Conservation (phyloP, 2,113 vertebrate species). For the Hyperopisus bebe region DNA sequence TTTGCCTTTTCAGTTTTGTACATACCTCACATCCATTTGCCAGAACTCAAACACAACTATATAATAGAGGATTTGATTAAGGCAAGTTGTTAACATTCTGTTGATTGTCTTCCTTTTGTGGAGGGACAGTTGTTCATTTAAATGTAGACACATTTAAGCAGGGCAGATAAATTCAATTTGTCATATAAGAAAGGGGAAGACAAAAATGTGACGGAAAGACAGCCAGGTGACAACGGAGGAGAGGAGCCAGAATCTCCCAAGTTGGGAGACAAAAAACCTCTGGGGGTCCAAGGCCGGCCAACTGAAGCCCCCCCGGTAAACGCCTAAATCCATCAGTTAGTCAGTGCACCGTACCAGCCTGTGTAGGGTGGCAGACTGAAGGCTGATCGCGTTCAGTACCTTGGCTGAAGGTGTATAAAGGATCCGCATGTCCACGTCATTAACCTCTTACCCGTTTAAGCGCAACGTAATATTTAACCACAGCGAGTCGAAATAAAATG, state of each 20-base stretch:
- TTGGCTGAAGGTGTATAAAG: neutral
- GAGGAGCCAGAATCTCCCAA: neutral
- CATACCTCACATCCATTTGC: neutral
- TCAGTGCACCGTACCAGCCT: neutral
- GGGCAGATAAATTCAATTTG: neutral
- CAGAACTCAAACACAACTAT: neutral
- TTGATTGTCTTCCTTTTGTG: neutral
- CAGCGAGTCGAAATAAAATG: neutral
- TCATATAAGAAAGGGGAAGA: neutral
- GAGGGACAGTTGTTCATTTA: neutral
- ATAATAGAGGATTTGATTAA: neutral
- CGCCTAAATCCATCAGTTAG: neutral
- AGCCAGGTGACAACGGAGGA: too few relatives aligned
- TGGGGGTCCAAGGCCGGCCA: neutral
- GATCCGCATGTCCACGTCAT: neutral
- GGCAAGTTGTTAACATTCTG: neutral
- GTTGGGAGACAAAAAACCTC: neutral
- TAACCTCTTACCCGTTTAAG: neutral
- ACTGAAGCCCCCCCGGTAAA: neutral
- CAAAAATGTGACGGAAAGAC: neutral
- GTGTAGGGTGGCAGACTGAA: neutral
- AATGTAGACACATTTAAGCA: neutral
- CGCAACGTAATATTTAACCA: neutral
- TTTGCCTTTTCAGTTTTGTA: neutral
- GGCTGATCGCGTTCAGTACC: neutral